Conservation (phyloP, 2,797 vertebrate genomes). For the Gorsachius magnificus region DNA sequence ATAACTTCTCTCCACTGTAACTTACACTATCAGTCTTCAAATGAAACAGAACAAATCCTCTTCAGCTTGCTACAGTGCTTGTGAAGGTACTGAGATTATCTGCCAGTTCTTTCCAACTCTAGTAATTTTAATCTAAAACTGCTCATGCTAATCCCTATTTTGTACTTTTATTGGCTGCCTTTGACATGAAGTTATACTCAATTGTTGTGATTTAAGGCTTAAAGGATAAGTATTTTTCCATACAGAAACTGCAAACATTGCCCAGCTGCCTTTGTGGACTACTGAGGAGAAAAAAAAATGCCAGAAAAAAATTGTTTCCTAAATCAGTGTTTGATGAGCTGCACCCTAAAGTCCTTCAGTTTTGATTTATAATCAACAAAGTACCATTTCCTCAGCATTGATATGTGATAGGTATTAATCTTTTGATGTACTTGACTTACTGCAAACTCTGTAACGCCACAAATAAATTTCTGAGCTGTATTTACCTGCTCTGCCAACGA, state of each 20-base stretch:
- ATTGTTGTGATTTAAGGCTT: constrained; percentile 35
- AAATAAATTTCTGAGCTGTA: background rate
- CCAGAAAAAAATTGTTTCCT: background rate
- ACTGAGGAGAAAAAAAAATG: background rate
- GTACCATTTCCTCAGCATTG: background rate
- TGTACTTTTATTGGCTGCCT: constrained; percentile 8
- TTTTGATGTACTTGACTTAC: background rate
- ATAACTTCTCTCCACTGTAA: background rate
- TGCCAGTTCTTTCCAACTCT: background rate
- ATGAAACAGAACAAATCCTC: constrained; percentile 20
- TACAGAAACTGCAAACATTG: background rate
- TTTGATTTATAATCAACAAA: constrained; percentile 15
- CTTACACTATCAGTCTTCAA: background rate
- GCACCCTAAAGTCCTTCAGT: background rate
- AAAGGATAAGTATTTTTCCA: constrained; percentile 39
- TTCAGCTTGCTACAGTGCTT: background rate
- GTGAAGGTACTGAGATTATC: background rate
- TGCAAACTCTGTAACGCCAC: background rate
- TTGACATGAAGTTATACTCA: background rate
- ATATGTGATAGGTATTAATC: background rate
- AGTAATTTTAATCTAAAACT: constrained; percentile 29
- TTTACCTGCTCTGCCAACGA: background rate
- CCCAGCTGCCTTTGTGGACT: background rate
- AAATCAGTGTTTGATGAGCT: background rate
- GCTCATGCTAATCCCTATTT: constrained; percentile 32